Evolutionary conservation across 2,888 invertebrate genomes (phyloP).

Genomic region (Brachyopa scutellaris): DNA sequence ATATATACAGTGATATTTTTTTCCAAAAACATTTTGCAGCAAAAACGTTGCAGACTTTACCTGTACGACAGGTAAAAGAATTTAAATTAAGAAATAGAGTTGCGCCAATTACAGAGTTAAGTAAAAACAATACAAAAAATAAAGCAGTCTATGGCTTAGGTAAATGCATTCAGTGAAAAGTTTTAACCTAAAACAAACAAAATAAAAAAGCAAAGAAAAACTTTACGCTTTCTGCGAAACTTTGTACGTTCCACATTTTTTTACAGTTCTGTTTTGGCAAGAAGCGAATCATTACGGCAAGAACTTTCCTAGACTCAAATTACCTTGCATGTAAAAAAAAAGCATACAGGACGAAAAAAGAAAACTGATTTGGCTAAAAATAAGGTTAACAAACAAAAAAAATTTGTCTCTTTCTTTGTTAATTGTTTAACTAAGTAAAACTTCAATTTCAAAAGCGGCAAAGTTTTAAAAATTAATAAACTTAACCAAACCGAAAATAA

Average conservation of each 20-base stretch:
- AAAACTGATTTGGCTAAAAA: constrained; percentile 38
- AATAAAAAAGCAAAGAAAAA: constrained; percentile 45
- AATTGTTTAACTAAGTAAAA: constrained; percentile 12
- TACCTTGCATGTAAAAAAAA: constrained; percentile 65
- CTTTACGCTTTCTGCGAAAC: constrained; percentile 53
- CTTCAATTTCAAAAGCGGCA: constrained; percentile 40
- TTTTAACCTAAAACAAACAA: constrained; percentile 15
- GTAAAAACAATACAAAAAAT: background rate
- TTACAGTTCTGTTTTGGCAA: constrained; percentile 54
- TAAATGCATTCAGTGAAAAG: constrained; percentile 59
- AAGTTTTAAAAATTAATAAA: background rate
- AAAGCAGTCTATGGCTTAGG: constrained; percentile 25
- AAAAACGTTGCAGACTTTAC: constrained; percentile 21
- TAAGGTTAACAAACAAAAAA: constrained; percentile 1
- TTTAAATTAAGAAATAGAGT: constrained; percentile 48
- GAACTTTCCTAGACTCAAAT: constrained; percentile 71
- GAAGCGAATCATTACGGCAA: constrained; percentile 67
- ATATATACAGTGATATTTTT: constrained; percentile 21
- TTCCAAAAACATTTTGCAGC: background rate
- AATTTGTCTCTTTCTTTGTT: no score
- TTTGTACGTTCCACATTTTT: constrained; percentile 53
- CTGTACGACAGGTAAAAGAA: constrained; percentile 33
- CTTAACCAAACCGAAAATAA: constrained; percentile 53
- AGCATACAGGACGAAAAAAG: constrained; percentile 20
- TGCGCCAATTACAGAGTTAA: constrained; percentile 26